Evolutionary conservation across 2,113 vertebrate species (phyloP).

Genomic region (Rhagologus leucostigma): DNA sequence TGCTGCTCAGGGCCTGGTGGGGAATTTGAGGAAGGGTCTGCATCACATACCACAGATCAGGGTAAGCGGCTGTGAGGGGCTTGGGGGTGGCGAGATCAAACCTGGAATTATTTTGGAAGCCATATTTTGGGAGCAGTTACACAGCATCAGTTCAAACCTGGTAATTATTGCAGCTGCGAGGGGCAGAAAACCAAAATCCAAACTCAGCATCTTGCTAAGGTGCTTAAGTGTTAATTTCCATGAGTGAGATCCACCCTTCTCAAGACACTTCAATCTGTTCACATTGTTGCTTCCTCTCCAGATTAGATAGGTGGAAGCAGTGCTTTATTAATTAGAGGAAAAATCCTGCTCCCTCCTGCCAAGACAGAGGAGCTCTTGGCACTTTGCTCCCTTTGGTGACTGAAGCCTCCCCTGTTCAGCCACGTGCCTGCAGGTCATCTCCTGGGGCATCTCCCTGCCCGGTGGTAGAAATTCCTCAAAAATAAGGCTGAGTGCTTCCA

Average conservation of each 20-base stretch:
- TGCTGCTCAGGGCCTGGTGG: neutral
- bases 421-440: neutral
- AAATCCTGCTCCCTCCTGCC: neutral
- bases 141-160: neutral
- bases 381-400: neutral
- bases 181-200: neutral
- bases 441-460: neutral
- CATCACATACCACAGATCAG: neutral
- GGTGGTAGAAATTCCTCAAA: neutral
- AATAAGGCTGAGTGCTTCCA: neutral
- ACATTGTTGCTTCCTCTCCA: neutral
- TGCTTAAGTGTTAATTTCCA: slow-evolving; percentile 45
- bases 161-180: slow-evolving; percentile 24
- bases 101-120: neutral
- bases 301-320: slow-evolving; percentile 22
- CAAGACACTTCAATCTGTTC: slow-evolving; percentile 4
- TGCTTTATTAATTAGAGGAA: slow-evolving; percentile 14
- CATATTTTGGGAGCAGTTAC: slow-evolving; percentile 22
- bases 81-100: neutral
- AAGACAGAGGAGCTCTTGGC: neutral
- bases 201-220: slow-evolving; percentile 36
- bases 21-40: neutral
- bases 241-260: slow-evolving; percentile 12
- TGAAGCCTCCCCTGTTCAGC: neutral
- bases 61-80: neutral